These are phyloP conservation scores for Pogonophryne albipinna DNA, from an alignment of 2,797 vertebrate species.

Conservation along the genomic window DNA sequence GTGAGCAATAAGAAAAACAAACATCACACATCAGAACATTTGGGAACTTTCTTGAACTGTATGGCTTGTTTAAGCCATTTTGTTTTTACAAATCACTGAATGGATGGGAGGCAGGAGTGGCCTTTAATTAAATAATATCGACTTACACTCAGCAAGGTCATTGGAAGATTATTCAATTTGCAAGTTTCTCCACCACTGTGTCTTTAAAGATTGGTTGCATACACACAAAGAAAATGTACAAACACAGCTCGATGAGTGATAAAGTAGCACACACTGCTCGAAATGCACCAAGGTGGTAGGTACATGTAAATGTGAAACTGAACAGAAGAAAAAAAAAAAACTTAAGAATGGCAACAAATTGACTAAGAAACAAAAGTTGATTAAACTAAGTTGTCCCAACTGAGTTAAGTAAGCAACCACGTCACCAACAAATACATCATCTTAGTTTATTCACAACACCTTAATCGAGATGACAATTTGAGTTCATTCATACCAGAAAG, in stretches of 20 bases:
- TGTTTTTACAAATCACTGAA: conserved; percentile 46
- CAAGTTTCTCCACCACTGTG: conserved; percentile 19
- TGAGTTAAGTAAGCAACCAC: conserved; percentile 49
- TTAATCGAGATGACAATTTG: conserved; percentile 46
- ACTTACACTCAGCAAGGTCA: conserved; percentile 21
- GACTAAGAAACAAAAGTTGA: conserved; percentile 20
- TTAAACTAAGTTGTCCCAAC: conserved; percentile 35
- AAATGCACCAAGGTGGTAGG: conserved; percentile 29
- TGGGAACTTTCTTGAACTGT: conserved; percentile 40
- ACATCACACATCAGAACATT: conserved; percentile 51
- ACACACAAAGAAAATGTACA: conserved; percentile 42
- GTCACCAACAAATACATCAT: conserved; percentile 39
- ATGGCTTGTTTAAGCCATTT: conserved; percentile 32
- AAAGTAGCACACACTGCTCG: conserved; percentile 17
- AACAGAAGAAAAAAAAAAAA: conserved; percentile 11
- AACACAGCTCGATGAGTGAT: conserved; percentile 28
- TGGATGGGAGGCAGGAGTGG: conserved; percentile 26
- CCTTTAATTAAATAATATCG: conserved; percentile 49
- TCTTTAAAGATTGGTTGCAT: conserved; percentile 50
- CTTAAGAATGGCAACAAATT: conserved; percentile 29
- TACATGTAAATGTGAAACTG: conserved; percentile 19
- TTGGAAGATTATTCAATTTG: conserved; percentile 20
- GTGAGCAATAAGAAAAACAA: conserved; percentile 52
- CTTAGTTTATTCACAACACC: conserved; percentile 60
- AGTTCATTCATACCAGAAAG: conserved; percentile 35